Evolutionary conservation across 2,113 vertebrate species (phyloP).

Genomic region (Ancistrus triradiatus): DNA sequence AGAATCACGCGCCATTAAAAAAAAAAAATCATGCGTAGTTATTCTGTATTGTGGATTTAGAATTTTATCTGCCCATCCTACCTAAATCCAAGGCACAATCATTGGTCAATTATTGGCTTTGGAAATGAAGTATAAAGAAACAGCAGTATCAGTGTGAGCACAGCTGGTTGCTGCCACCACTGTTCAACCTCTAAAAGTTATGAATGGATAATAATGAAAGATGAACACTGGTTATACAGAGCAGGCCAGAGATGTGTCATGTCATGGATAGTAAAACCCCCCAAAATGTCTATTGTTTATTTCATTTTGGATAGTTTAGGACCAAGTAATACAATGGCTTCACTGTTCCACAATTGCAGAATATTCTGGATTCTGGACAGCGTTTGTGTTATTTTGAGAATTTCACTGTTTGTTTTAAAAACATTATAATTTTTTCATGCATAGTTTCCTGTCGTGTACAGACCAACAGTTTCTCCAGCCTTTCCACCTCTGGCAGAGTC

Average conservation of each 20-base stretch:
- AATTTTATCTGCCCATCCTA: not conserved
- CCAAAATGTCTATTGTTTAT: constrained; percentile 8
- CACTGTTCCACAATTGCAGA: constrained; percentile 26
- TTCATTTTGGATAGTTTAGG: constrained; percentile 3
- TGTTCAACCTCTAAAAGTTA: not conserved
- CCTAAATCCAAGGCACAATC: not conserved
- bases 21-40: not conserved
- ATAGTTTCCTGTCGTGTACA: constrained; percentile 33
- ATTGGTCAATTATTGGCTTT: not conserved
- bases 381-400: constrained; percentile 42
- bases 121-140: constrained; percentile 3
- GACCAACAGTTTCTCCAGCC: constrained; percentile 8
- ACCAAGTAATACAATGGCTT: constrained; percentile 35
- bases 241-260: constrained; percentile 2
- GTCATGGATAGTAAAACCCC: constrained; percentile 7
- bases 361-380: constrained; percentile 33
- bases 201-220: not conserved
- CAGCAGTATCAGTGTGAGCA: not conserved
- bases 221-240: not conserved
- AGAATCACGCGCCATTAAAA: not conserved
- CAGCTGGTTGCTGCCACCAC: constrained; percentile 8
- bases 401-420: constrained; percentile 42
- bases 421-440: constrained; percentile 40
- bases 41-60: not conserved
- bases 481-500: constrained; percentile 27